Evolutionary conservation across 2,113 vertebrate species (phyloP), one percentile per base, ranked within the genome.

Genomic region (Garra rufa): DNA sequence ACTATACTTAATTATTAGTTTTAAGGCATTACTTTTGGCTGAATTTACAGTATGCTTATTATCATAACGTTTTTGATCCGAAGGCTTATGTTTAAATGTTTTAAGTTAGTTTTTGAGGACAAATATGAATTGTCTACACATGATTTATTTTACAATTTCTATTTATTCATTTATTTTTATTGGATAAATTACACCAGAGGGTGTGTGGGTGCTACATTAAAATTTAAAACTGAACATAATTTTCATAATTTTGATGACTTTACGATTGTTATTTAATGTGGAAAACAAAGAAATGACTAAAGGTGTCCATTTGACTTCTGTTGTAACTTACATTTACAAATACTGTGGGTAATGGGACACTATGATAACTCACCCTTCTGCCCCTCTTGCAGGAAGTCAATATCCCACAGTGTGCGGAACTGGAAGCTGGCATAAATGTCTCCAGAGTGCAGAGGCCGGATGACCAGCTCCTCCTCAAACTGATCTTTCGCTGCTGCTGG

Each of bases 401-500:
- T 94, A 43, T 98, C 95, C 97, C 97, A 96, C 14, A 95, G 93
- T 24, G 96, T 98, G 63, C 96, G 95, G 92, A 99, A 98, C 92
- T 99, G 97, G 91, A 99, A 98, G 44, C 95, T 97, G 43, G 96
- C 95, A 83, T 97, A 97, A 44, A 98, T 91, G 82, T 98, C 97
- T n/a, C 97, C 98, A 0, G 94, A 95, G 34, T 95, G 95, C 43
- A 99, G 92, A 4, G 97, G 98, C 38, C 95, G 95, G 88, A 99
- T 93, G 24, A 98, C 95, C 76, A 98, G 84, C 83, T 98, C 98
- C 89, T 98, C 97, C 81, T 94, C 89, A 86, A 98, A 94, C 19
- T 92, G 90, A 2, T 95, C 94, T 89, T 90, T 93, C 41, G 78
- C 86, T 0, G 87, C 48, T 43, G 67, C 26, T n/a, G 8, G 74